Conservation (phyloP, 2,888 invertebrate genomes). For the Anarsia innoxiella region DNA sequence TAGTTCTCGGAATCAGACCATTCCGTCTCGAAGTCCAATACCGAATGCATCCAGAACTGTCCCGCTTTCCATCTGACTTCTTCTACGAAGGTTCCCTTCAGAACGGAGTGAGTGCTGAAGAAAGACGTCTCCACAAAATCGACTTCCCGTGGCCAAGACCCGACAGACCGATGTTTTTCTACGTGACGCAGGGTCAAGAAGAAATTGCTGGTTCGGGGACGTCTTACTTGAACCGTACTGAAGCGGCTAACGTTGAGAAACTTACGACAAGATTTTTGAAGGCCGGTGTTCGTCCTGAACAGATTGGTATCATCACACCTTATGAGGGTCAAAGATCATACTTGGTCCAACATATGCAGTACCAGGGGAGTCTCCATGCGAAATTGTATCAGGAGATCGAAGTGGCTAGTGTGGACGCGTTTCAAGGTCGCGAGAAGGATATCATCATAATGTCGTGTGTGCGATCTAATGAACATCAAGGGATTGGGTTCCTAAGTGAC, state of each 20-base stretch:
- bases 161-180: conserved; percentile 99
- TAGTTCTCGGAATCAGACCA: conserved; percentile 97
- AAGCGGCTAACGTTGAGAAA: conserved; percentile 99
- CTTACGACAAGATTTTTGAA: conserved; percentile 95
- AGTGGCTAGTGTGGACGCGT: conserved; percentile 99
- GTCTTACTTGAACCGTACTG: conserved; percentile 98
- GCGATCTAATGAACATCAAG: conserved; percentile 98
- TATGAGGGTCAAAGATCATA: conserved; percentile 99
- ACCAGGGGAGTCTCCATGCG: conserved; percentile 96
- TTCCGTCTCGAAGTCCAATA: conserved; percentile 98
- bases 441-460: conserved; percentile 99
- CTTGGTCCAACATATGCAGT: conserved; percentile 98
- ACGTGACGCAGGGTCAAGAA: conserved; percentile 98
- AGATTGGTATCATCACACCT: conserved; percentile 99
- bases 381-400: conserved; percentile 99
- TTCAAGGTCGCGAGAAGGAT: conserved; percentile 99
- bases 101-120: conserved; percentile 98
- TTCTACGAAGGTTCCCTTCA: conserved; percentile 99
- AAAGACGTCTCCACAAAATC: conserved; percentile 89
- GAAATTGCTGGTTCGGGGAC: conserved; percentile 99
- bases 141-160: conserved; percentile 99
- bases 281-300: conserved; percentile 96
- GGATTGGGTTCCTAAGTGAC: conserved; percentile 98
- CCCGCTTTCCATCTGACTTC: conserved; percentile 98
- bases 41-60: conserved; percentile 98